These are phyloP conservation scores for Dipodomys ordii DNA, from an alignment of 2,113 vertebrate species.

Conservation along the genomic window DNA sequence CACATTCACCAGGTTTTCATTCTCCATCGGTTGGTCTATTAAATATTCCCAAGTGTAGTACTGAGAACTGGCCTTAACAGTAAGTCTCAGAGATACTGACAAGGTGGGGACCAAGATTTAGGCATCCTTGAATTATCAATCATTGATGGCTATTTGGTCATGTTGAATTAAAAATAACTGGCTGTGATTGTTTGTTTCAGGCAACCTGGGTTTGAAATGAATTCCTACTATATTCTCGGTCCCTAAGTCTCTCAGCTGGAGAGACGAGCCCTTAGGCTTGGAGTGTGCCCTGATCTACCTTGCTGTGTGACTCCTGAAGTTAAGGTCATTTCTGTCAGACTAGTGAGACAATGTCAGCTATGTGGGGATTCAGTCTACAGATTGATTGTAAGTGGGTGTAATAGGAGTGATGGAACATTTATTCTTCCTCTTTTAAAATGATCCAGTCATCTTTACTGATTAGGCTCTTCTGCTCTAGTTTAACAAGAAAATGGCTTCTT, in stretches of 20 bases:
- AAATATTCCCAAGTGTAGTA: not conserved
- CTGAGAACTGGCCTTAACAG: not conserved
- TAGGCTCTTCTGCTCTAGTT: not conserved
- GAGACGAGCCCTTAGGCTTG: not conserved
- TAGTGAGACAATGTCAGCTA: not conserved
- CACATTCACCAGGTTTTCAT: not conserved
- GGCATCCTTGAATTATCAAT: not conserved
- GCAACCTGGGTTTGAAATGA: conserved; percentile 13
- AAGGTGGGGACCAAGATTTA: not conserved
- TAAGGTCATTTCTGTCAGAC: not conserved
- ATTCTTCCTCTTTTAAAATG: not conserved
- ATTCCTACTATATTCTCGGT: not conserved
- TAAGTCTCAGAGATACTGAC: not conserved
- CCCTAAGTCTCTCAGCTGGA: not conserved
- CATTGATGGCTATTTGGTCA: not conserved
- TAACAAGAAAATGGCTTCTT: conserved; percentile 5
- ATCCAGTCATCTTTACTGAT: conserved; percentile 33
- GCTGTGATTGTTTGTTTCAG: not conserved
- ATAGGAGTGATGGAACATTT: not conserved
- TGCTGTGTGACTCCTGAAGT: not conserved
- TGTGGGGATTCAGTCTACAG: not conserved
- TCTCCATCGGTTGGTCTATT: not conserved
- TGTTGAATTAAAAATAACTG: not conserved
- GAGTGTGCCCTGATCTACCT: not conserved
- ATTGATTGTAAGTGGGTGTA: not conserved